These are phyloP conservation scores for Zygothrica quintamaculata DNA, from an alignment of 2,888 invertebrate species.

Conservation along the genomic window DNA sequence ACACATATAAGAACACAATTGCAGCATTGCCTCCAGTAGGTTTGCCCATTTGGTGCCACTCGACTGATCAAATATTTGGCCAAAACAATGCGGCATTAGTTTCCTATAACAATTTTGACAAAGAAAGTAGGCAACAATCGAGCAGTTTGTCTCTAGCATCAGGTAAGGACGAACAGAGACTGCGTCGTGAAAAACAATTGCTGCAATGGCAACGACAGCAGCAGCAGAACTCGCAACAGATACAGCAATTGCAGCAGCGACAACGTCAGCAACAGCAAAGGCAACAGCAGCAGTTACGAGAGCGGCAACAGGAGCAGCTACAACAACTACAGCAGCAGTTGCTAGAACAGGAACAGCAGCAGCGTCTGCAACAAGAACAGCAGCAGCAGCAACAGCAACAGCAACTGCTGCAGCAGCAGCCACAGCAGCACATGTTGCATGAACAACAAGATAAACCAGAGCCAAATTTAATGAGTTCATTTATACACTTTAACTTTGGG, in stretches of 20 bases:
- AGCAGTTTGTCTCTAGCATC: background rate
- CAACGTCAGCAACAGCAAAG: background rate
- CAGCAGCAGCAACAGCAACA: constrained; percentile 2
- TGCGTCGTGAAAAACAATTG: background rate
- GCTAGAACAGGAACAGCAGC: background rate
- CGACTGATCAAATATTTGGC: background rate
- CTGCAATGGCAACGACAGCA: background rate
- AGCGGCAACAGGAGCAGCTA: constrained; percentile 15
- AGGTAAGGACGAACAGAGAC: background rate
- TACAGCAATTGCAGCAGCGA: background rate
- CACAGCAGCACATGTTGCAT: background rate
- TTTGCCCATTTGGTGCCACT: constrained; percentile 12
- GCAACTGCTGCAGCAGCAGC: too few species aligned
- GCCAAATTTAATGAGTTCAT: background rate
- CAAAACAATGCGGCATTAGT: too few species aligned
- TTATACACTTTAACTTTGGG: constrained; percentile 57
- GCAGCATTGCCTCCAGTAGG: too few species aligned
- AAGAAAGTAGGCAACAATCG: background rate
- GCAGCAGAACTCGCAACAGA: background rate
- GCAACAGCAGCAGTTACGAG: constrained; percentile 6
- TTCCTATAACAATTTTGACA: too few species aligned
- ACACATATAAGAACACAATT: too few species aligned
- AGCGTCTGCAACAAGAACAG: background rate
- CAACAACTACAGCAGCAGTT: constrained; percentile 4
- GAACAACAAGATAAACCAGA: constrained; percentile 1